Base-by-base conservation (phyloP, 2,888 invertebrate genomes). In the Chrysodeixis includens region DNA sequence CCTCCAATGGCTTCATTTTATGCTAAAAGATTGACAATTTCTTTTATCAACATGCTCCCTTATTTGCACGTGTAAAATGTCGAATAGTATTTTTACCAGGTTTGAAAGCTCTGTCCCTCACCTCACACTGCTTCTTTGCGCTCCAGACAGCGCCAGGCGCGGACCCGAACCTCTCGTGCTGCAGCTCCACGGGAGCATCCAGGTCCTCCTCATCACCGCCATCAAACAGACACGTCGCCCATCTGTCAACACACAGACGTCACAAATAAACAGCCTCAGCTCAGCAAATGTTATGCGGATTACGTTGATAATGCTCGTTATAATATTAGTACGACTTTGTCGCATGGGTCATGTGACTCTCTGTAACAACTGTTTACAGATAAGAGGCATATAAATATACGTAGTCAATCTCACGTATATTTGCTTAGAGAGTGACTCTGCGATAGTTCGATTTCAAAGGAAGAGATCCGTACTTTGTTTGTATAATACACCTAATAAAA, bases 71-170 rank as follows among this genome's bases (percentile, higher is more conserved):
- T n/a, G n/a, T n/a, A n/a, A n/a, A n/a, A n/a, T n/a, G n/a, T n/a
- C n/a, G n/a, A n/a, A n/a, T n/a, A n/a, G n/a, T n/a, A n/a, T n/a
- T n/a, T n/a, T n/a, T n/a, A n/a, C n/a, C n/a, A n/a, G n/a, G n/a
- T n/a, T n/a, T n/a, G n/a, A n/a, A n/a, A n/a, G n/a, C n/a, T n/a
- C n/a, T n/a, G n/a, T n/a, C n/a, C n/a, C n/a, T n/a, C n/a, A 93
- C 94, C 92, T 97, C 97, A 86, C 98, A 98, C 84, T 97, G 98
- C 77, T 95, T 96, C 87, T 97, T 97, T 0, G 97, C 96, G 30
- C 96, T 96, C 96, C 97, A 97, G n/a, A 94, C 87, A 76, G 95
- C 94, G 0, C 97, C 98, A 0, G 98, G 97, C 16, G 95, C 95
- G 69, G 96, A 96, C 1, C 95, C 90, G 85, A 95, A 97, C 66